Conservation (phyloP, 2,888 invertebrate species). For the Leptopilina myrica region DNA sequence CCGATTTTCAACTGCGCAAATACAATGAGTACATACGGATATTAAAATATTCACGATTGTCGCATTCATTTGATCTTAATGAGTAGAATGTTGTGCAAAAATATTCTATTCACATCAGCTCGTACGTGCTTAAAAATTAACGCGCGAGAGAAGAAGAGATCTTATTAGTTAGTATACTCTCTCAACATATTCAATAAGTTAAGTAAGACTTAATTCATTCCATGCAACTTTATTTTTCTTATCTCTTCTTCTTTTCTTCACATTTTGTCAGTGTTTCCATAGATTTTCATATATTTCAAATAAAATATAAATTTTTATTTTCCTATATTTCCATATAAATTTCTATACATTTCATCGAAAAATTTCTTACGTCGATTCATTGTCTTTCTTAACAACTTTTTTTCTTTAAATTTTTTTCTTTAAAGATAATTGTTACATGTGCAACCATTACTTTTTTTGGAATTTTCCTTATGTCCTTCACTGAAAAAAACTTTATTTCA, state of each 20-base stretch:
- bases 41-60: slow-evolving; percentile 29
- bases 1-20: neutral
- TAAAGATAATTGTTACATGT: too few relatives aligned
- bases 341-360: too few relatives aligned
- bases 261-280: neutral
- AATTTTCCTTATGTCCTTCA: too few relatives aligned
- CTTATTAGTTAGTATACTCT: neutral
- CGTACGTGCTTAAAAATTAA: slow-evolving; percentile 27
- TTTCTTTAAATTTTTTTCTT: too few relatives aligned
- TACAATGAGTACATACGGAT: neutral
- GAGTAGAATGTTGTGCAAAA: neutral
- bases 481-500: too few relatives aligned
- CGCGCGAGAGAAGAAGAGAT: neutral
- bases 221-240: neutral
- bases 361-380: too few relatives aligned
- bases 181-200: neutral
- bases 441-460: too few relatives aligned
- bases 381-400: too few relatives aligned
- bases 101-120: slow-evolving; percentile 10
- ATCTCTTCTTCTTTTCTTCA: too few relatives aligned
- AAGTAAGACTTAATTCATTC: neutral
- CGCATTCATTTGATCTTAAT: slow-evolving; percentile 23
- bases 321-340: too few relatives aligned
- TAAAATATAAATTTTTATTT: too few relatives aligned
- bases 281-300: too few relatives aligned